These are phyloP conservation scores for Adoxophyes honmai DNA, from an alignment of 1,140 invertebrate genomes.

Conservation along the genomic window DNA sequence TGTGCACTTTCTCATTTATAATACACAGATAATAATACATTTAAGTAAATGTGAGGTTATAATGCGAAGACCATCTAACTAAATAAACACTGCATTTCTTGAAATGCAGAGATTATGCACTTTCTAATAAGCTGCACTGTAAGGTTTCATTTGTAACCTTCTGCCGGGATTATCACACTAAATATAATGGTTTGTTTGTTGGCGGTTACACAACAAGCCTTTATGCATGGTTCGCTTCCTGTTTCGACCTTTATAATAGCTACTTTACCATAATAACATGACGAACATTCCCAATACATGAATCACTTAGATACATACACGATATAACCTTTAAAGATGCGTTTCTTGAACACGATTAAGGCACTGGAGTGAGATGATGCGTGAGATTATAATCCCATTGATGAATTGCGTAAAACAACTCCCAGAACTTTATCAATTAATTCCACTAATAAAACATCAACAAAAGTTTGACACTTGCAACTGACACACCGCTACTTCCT, in stretches of 20 bases:
- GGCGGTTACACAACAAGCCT: constrained; percentile 13
- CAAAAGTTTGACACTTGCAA: constrained; percentile 72
- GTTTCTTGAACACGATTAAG: constrained; percentile 18
- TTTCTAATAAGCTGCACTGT: background rate
- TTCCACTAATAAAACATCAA: constrained; percentile 54
- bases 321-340: constrained; percentile 28
- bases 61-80: no score
- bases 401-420: constrained; percentile 35
- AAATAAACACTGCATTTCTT: background rate
- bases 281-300: constrained; percentile 64
- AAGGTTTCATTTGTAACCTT: constrained; percentile 9
- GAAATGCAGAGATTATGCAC: constrained; percentile 8
- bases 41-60: no score
- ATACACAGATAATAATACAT: no score
- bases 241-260: constrained; percentile 46
- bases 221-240: constrained; percentile 38
- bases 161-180: background rate
- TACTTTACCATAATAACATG: constrained; percentile 47
- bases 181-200: constrained; percentile 6
- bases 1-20: no score
- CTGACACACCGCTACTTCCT: constrained; percentile 36
- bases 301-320: constrained; percentile 51
- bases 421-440: constrained; percentile 42
- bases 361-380: constrained; percentile 16
- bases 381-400: constrained; percentile 43